Conservation (phyloP, 1,140 invertebrate species). For the Drosophila tropicalis region DNA sequence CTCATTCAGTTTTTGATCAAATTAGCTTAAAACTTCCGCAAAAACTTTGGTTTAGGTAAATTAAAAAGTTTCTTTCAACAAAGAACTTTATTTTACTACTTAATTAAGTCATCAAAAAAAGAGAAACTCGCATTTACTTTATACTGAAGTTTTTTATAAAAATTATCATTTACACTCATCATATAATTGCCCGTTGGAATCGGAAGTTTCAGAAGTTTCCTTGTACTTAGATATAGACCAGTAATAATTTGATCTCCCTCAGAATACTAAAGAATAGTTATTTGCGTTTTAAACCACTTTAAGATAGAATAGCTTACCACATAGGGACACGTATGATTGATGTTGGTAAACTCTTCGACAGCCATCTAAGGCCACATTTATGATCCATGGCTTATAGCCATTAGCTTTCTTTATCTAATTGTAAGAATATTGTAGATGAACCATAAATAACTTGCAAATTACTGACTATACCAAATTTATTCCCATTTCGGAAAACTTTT, state of each 20-base stretch:
- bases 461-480: too few relatives aligned
- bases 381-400: conserved; percentile 34
- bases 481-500: too few relatives aligned
- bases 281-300: too few relatives aligned
- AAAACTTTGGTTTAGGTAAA: conserved; percentile 15
- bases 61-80: neutral
- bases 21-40: conserved; percentile 19
- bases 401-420: conserved; percentile 17
- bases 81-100: conserved; percentile 17
- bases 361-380: conserved; percentile 9
- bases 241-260: conserved; percentile 8
- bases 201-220: neutral
- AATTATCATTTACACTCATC: neutral
- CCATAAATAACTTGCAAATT: too few relatives aligned
- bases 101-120: conserved; percentile 4
- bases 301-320: conserved; percentile 6
- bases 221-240: conserved; percentile 6
- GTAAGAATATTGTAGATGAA: too few relatives aligned
- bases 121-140: conserved; percentile 16
- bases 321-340: conserved; percentile 49
- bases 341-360: conserved; percentile 25
- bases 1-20: conserved; percentile 55
- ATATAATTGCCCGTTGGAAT: conserved; percentile 31
- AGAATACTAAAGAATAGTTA: too few relatives aligned
- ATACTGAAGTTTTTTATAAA: neutral